A percentile compares a stretch with the other conserved stretches of the same genome.
phyloP scores from a whole-genome alignment of 2,797 vertebrate species.

The Netta rufina region DNA sequence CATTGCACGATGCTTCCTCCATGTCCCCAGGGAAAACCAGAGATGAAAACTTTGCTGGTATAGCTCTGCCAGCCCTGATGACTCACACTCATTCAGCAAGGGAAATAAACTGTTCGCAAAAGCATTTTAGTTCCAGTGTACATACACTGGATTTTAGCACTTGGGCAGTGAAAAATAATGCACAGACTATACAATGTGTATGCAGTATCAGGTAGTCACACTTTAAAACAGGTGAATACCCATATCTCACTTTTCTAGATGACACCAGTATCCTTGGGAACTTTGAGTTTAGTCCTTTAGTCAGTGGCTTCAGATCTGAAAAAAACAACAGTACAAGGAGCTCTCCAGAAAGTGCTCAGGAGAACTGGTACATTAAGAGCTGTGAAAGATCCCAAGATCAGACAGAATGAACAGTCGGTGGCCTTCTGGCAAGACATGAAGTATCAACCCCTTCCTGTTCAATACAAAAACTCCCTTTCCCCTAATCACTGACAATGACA shows the following conservation, averaged over 20 bases:
- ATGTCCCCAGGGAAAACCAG: not conserved
- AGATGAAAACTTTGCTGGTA: not conserved
- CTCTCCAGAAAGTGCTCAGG: not conserved
- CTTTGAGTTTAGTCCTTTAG: not conserved
- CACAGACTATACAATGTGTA: not conserved
- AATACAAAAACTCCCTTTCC: not conserved
- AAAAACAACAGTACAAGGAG: not conserved
- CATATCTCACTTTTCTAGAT: not conserved
- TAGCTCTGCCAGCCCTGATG: not conserved
- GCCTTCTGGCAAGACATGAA: not conserved
- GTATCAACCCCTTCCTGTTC: not conserved
- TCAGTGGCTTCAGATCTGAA: not conserved
- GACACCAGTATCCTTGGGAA: not conserved
- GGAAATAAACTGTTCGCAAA: not conserved
- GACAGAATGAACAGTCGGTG: not conserved
- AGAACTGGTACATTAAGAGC: not conserved
- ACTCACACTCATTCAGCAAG: not conserved
- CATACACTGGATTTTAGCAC: not conserved
- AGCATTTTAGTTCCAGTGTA: not conserved
- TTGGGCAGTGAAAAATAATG: not conserved
- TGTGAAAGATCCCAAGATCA: not conserved
- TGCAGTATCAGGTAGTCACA: not conserved
- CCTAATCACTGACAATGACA: not conserved
- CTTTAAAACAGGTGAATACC: not conserved
- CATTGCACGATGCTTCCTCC: not conserved